These are phyloP conservation scores for Sebastes goodei DNA, from an alignment of 2,797 vertebrate species.

Conservation along the genomic window DNA sequence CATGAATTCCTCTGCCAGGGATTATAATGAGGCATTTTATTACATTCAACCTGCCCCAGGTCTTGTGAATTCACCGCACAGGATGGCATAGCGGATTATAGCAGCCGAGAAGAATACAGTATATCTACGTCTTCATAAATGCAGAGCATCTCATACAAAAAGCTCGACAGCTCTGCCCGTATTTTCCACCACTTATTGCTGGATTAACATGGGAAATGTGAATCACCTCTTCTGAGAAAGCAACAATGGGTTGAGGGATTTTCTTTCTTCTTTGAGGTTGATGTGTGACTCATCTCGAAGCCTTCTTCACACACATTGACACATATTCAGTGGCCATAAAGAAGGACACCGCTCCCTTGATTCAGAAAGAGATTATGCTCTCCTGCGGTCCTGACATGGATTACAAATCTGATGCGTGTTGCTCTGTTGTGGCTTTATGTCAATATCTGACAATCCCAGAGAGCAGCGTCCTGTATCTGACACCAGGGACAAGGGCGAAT, in stretches of 20 bases:
- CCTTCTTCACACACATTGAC: background rate
- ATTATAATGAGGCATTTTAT: constrained; percentile 58
- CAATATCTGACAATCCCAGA: constrained; percentile 10
- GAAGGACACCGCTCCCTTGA: background rate
- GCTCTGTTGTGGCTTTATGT: constrained; percentile 4
- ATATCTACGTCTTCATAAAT: constrained; percentile 42
- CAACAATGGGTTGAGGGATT: constrained; percentile 19
- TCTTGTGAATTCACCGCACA: constrained; percentile 44
- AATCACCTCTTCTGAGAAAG: constrained; percentile 3
- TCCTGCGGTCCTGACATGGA: constrained; percentile 17
- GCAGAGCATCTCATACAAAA: constrained; percentile 13
- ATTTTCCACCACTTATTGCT: constrained; percentile 8
- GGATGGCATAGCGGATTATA: constrained; percentile 55
- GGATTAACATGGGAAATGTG: background rate
- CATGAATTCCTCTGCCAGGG: constrained; percentile 40
- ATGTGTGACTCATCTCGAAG: background rate
- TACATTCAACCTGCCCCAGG: constrained; percentile 52
- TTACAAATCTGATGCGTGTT: constrained; percentile 24
- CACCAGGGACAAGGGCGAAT: background rate
- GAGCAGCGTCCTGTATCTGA: constrained; percentile 3
- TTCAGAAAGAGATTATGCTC: constrained; percentile 30
- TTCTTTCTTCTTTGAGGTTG: background rate
- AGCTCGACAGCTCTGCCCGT: constrained; percentile 10
- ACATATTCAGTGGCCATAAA: background rate
- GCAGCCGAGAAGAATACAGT: constrained; percentile 22